Evolutionary conservation across 2,113 vertebrate species (phyloP).

Genomic region (Sterna hirundo): DNA sequence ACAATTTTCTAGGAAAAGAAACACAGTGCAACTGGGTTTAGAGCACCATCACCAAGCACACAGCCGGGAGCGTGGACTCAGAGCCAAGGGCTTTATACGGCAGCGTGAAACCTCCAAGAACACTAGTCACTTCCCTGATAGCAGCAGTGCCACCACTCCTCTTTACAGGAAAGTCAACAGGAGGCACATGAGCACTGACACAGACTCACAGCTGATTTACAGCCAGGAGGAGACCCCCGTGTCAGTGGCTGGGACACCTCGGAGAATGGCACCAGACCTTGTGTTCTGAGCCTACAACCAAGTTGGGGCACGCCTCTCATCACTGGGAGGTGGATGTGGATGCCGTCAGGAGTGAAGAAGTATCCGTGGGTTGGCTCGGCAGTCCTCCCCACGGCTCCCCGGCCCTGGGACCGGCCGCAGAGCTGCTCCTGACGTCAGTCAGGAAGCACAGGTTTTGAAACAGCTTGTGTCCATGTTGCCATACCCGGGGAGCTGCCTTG

Average conservation of each 20-base stretch:
- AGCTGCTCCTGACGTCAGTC: conserved; percentile 18
- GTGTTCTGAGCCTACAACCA: background rate
- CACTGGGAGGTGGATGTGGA: background rate
- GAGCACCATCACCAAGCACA: background rate
- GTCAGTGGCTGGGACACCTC: background rate
- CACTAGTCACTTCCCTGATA: background rate
- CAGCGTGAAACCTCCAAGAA: background rate
- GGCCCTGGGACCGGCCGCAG: rapidly evolving
- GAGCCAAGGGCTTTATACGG: conserved; percentile 9
- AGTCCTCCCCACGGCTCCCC: rapidly evolving
- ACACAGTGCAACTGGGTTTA: background rate
- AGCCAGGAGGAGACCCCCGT: background rate
- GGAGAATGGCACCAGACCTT: background rate
- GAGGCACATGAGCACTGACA: background rate
- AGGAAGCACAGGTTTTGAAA: conserved; percentile 44
- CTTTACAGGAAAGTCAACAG: background rate
- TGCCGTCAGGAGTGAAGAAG: background rate
- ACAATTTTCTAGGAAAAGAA: background rate
- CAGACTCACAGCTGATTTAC: background rate
- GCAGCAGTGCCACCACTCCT: background rate
- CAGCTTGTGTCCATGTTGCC: conserved; percentile 4
- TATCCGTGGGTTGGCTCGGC: rapidly evolving
- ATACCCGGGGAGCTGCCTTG: background rate
- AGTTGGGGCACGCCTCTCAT: background rate
- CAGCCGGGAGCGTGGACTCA: background rate